These are phyloP conservation scores for Cephus pygmeus DNA, from an alignment of 2,888 invertebrate species.

Conservation along the genomic window DNA sequence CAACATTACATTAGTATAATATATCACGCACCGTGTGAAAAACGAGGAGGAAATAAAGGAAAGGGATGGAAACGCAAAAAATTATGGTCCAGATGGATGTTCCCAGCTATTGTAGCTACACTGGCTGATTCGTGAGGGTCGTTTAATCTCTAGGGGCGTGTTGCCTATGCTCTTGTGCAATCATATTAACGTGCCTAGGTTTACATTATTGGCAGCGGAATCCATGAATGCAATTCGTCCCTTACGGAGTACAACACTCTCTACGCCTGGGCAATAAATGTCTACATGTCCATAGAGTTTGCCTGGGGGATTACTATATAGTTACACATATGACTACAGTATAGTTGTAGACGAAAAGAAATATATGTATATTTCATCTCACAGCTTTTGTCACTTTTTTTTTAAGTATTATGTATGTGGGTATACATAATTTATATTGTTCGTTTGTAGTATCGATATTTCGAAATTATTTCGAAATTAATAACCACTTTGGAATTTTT, in stretches of 20 bases:
- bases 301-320: not conserved
- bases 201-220: not conserved
- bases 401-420: too few species aligned
- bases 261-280: conserved; percentile 45
- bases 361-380: not conserved
- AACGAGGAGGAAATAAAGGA: not conserved
- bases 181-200: not conserved
- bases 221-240: conserved; percentile 1
- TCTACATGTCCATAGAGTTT: conserved; percentile 23
- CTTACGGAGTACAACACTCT: conserved; percentile 20
- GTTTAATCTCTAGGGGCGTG: not conserved
- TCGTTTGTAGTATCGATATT: not conserved
- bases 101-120: not conserved
- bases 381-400: not conserved
- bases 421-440: not conserved
- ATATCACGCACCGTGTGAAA: not conserved
- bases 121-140: not conserved
- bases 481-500: too few species aligned
- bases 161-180: not conserved
- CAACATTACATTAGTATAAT: not conserved
- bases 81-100: not conserved
- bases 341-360: not conserved
- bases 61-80: not conserved
- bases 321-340: not conserved
- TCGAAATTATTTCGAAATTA: too few species aligned